A percentile compares a stretch with the other conserved stretches of the same genome.
Evolutionary conservation across 2,888 invertebrate genomes (phyloP).

Genomic region (Hirtodrosophila duncani): DNA sequence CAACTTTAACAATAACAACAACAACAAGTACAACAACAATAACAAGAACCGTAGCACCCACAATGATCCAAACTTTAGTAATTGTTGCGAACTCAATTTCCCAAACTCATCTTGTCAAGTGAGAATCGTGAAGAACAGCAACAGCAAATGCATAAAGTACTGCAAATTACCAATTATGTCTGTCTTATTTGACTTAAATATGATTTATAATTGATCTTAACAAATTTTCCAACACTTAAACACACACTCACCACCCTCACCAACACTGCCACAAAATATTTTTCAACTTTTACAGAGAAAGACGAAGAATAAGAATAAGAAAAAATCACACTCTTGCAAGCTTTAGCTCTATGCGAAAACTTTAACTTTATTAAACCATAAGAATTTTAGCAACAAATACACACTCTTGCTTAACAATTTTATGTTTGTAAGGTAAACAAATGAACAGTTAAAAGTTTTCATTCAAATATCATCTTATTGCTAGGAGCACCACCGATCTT

Average conservation of each 20-base stretch:
- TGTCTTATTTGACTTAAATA: constrained; percentile 5
- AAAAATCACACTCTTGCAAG: constrained; percentile 45
- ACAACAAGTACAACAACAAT: constrained; percentile 16
- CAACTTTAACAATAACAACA: constrained; percentile 20
- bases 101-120: constrained; percentile 14
- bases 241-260: constrained; percentile 28
- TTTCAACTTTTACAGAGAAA: constrained; percentile 62
- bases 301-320: constrained; percentile 59
- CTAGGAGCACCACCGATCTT: constrained; percentile 52
- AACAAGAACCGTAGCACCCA: constrained; percentile 11
- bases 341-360: constrained; percentile 37
- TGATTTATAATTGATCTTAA: constrained; percentile 25
- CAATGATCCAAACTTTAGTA: no score
- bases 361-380: constrained; percentile 37
- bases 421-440: constrained; percentile 56
- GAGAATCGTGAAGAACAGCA: no score
- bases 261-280: constrained; percentile 36
- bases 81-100: no score
- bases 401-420: constrained; percentile 26
- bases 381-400: constrained; percentile 5
- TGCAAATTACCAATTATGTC: constrained; percentile 24
- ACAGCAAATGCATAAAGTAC: constrained; percentile 64
- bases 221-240: constrained; percentile 14
- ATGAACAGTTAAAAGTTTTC: constrained; percentile 18
- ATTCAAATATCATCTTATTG: constrained; percentile 42